These are phyloP conservation scores for Macrostomum cliftonense DNA, from an alignment of 2,888 invertebrate species.

Conservation along the genomic window DNA sequence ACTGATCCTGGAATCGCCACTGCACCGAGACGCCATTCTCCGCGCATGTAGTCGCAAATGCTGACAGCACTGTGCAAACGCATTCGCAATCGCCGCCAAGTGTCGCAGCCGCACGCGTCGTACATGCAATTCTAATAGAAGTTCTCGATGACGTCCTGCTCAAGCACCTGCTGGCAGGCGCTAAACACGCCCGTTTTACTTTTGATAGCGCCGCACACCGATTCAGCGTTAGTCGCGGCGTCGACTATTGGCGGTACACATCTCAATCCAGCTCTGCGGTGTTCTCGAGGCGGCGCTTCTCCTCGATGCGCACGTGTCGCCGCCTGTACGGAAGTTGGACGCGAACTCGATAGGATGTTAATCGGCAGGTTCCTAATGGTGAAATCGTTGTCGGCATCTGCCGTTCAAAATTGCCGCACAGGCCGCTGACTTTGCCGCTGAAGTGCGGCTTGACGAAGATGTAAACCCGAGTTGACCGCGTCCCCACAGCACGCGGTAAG, in stretches of 20 bases:
- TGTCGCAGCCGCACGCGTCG: conserved; percentile 70
- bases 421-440: conserved; percentile 57
- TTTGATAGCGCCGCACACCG: conserved; percentile 5
- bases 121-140: conserved; percentile 46
- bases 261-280: no score
- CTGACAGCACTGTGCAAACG: conserved; percentile 66
- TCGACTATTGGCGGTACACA: background rate
- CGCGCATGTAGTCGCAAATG: conserved; percentile 66
- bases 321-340: no score
- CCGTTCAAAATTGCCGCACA: conserved; percentile 75
- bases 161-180: conserved; percentile 9
- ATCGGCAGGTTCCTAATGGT: no score
- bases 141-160: conserved; percentile 9
- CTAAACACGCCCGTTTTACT: conserved; percentile 6
- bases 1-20: conserved; percentile 62
- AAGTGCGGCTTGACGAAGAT: conserved; percentile 58
- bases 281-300: no score
- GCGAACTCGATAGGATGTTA: no score
- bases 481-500: conserved; percentile 68
- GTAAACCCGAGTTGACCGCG: conserved; percentile 62
- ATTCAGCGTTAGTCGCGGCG: conserved; percentile 5
- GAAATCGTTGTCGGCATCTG: conserved; percentile 56
- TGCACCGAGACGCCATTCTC: conserved; percentile 54
- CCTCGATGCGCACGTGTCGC: no score
- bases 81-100: conserved; percentile 74